A percentile compares a stretch with the other conserved stretches of the same genome.
phyloP scores from a whole-genome alignment of 2,113 vertebrate species.

The Ptychochromis oligacanthus region DNA sequence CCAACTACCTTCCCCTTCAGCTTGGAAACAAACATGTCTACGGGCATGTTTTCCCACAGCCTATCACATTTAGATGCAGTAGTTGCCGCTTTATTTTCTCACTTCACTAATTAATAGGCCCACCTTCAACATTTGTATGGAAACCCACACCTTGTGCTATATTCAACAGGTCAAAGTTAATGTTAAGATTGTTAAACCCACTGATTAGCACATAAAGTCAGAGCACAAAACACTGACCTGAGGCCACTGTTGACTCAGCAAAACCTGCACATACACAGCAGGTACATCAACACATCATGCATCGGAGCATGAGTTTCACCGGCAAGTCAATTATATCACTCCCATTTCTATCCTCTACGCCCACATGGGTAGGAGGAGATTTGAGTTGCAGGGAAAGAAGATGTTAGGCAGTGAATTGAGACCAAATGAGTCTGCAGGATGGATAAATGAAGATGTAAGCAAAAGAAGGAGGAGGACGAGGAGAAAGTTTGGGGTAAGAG shows the following conservation, averaged over 20 bases:
- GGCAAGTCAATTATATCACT: slow-evolving; percentile 40
- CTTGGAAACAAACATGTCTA: not conserved
- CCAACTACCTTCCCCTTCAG: not conserved
- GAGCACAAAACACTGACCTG: slow-evolving; percentile 4
- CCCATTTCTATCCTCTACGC: slow-evolving; percentile 22
- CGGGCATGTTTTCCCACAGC: not conserved
- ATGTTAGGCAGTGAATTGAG: not conserved
- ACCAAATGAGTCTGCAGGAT: slow-evolving; percentile 23
- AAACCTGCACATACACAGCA: slow-evolving; percentile 2
- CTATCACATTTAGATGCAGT: not conserved
- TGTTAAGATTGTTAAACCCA: slow-evolving; percentile 6
- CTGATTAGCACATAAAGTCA: slow-evolving; percentile 6
- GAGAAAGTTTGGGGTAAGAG: slow-evolving; percentile 13
- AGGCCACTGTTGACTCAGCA: slow-evolving; percentile 24
- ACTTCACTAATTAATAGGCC: not conserved
- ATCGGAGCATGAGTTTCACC: slow-evolving; percentile 1
- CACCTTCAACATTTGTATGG: not conserved
- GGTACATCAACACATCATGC: slow-evolving; percentile 32
- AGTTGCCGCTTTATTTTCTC: not conserved
- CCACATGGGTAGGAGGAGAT: slow-evolving; percentile 18
- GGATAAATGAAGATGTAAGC: slow-evolving; percentile 13
- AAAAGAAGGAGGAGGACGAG: not conserved
- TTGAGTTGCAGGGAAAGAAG: slow-evolving; percentile 22
- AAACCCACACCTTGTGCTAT: not conserved
- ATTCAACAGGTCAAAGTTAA: not conserved